A percentile compares a stretch with the other conserved stretches of the same genome.
Evolutionary conservation across 1,140 invertebrate genomes (phyloP).

Genomic region (Pararge aegeria): DNA sequence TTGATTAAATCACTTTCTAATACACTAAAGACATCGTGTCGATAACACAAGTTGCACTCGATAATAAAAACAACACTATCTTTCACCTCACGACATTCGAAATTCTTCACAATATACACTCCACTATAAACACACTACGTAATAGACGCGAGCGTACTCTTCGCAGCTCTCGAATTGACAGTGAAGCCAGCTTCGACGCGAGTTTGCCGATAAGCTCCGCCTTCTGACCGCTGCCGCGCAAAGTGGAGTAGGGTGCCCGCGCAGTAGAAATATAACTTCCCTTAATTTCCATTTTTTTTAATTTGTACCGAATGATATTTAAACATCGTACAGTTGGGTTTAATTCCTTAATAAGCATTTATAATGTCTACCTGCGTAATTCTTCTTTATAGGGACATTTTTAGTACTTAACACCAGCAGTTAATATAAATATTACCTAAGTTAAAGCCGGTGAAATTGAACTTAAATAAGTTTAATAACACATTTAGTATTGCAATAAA

Average conservation of each 20-base stretch:
- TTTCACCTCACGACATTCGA: slow-evolving; percentile 77
- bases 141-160: slow-evolving; percentile 78
- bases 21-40: slow-evolving; percentile 60
- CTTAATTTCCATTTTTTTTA: slow-evolving; percentile 2
- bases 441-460: too few relatives aligned
- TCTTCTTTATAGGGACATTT: too few relatives aligned
- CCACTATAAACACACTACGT: slow-evolving; percentile 79
- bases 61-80: slow-evolving; percentile 67
- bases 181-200: slow-evolving; percentile 76
- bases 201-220: slow-evolving; percentile 79
- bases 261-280: slow-evolving; percentile 27
- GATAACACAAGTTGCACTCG: slow-evolving; percentile 65
- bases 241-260: slow-evolving; percentile 70
- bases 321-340: not conserved
- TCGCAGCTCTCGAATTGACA: slow-evolving; percentile 79
- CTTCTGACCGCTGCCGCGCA: slow-evolving; percentile 79
- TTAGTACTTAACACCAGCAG: too few relatives aligned
- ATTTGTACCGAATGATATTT: too few relatives aligned
- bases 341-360: too few relatives aligned
- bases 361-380: too few relatives aligned
- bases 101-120: slow-evolving; percentile 76
- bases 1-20: slow-evolving; percentile 71
- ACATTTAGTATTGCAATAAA: not conserved
- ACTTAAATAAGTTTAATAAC: too few relatives aligned
- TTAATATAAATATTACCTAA: too few relatives aligned